Percentiles rank a stretch among this genome's conserved stretches.
These are phyloP conservation scores for Coregonus sp. DNA, from an alignment of 2,797 vertebrate species.

Conservation along the genomic window DNA sequence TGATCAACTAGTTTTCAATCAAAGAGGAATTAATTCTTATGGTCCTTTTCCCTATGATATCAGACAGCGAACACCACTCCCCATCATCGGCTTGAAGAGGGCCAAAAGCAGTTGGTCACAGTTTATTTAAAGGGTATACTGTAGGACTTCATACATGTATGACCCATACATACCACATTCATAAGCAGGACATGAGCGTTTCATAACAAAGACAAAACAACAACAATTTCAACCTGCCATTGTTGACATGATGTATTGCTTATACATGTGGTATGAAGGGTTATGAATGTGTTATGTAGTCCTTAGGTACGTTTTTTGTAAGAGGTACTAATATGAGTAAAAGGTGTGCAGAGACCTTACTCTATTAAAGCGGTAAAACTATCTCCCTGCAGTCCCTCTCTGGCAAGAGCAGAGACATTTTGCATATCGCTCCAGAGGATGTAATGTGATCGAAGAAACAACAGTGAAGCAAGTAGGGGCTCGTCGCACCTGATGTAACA, in stretches of 20 bases:
- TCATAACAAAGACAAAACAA: neutral
- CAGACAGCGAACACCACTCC: neutral
- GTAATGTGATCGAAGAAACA: slow-evolving; percentile 16
- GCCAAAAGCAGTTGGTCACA: neutral
- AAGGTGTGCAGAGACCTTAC: neutral
- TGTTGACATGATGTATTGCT: neutral
- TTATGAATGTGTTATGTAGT: neutral
- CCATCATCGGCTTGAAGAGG: neutral
- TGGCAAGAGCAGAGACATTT: slow-evolving; percentile 14
- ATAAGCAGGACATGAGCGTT: neutral
- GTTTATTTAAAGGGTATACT: neutral
- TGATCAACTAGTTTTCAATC: neutral
- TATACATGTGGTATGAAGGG: neutral
- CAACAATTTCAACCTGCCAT: neutral
- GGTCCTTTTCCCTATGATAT: neutral
- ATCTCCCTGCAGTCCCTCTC: neutral
- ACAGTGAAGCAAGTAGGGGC: slow-evolving; percentile 1
- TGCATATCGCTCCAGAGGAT: slow-evolving; percentile 22
- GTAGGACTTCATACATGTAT: neutral
- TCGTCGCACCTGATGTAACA: neutral
- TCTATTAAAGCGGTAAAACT: neutral
- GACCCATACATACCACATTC: neutral
- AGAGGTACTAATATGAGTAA: neutral
- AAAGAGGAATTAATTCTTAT: neutral
- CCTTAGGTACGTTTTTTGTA: neutral